A percentile compares a stretch with the other conserved stretches of the same genome.
Conservation (phyloP, 2,113 vertebrate species). For the Dromaius novaehollandiae region DNA sequence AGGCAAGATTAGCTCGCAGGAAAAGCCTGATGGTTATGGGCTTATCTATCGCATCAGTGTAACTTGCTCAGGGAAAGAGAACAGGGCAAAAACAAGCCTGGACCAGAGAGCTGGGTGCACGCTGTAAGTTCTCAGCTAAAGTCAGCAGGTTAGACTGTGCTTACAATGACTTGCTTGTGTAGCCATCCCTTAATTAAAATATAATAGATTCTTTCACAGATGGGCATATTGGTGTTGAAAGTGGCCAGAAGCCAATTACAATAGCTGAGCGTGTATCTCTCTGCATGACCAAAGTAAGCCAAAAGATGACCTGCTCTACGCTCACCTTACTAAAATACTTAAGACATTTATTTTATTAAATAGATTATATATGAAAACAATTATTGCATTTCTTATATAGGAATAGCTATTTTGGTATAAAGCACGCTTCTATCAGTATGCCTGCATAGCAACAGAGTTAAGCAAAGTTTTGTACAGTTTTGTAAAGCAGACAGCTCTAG, state of each 20-base stretch:
- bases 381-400: background rate
- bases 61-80: background rate
- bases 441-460: background rate
- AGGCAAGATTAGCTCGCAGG: background rate
- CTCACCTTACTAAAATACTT: background rate
- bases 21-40: background rate
- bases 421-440: background rate
- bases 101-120: background rate
- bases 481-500: background rate
- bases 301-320: background rate
- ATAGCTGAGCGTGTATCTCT: background rate
- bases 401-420: background rate
- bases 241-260: background rate
- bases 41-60: fast-evolving
- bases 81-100: background rate
- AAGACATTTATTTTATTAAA: background rate
- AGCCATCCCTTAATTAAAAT: background rate
- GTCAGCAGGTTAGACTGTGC: background rate
- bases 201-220: background rate
- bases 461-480: background rate
- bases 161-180: background rate
- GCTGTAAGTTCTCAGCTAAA: background rate
- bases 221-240: background rate
- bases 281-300: background rate
- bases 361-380: background rate